Evolutionary conservation across 1,140 invertebrate genomes (phyloP), one percentile per base, ranked within the genome.

Genomic region (Archivesica marissinica): DNA sequence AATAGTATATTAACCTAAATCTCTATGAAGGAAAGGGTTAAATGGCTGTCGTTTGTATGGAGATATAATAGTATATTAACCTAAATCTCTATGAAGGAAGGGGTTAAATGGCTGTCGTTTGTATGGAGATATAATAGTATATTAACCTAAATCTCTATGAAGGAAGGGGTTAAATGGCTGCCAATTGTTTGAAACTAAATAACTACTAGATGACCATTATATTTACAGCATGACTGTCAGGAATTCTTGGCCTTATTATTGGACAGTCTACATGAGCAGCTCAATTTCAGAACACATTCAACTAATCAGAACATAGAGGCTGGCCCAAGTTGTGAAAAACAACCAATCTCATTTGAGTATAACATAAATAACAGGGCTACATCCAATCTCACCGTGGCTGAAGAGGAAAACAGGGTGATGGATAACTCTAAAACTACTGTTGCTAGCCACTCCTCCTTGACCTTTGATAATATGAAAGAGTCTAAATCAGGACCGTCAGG

Each of bases 201-300:
- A n/a, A n/a, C n/a, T n/a, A n/a, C n/a, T n/a, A n/a, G n/a, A n/a
- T n/a, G n/a, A n/a, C n/a, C n/a, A n/a, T n/a, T n/a, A 70, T 70
- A 79, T 28, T 88, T 88, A 33, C 90, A 96, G 96, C 96, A 96
- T 89, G 96, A 96, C 90, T 96, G 96, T 93, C 96, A 97, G 94
- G 96, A 97, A 90, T 96, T 97, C 92, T 93, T 97, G 38, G 96
- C 96, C 9, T 93, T 96, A 13, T 91, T 96, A 17, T 90, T 97
- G 85, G 96, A 96, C 88, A 95, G 95, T 17, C 92, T 97, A 15
- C 96, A 96, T 87, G 96, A 96, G 90, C 95, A 96, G 92, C 94
- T 96, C 91, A 96, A 96, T 78, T 66, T 84, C 28, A 77, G 70
- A 47, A 41, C 35, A 38, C 30, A 52, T 1, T 39, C 52, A 54